Evolutionary conservation across 2,888 invertebrate species (phyloP).

Genomic region (Entomobrya proxima): DNA sequence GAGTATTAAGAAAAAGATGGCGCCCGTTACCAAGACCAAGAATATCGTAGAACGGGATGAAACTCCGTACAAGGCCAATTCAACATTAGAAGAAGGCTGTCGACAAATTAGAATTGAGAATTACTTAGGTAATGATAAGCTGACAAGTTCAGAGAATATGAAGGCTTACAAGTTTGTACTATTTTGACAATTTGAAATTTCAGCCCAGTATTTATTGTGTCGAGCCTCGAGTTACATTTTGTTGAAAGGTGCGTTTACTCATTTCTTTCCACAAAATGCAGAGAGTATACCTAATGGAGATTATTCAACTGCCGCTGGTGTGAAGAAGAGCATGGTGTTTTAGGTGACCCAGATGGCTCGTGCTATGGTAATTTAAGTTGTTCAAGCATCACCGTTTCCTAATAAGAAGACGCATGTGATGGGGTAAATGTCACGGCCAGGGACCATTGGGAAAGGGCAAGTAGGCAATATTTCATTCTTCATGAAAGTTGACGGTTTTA

Average conservation of each 20-base stretch:
- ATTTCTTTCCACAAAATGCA: not conserved
- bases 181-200: not conserved
- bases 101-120: not conserved
- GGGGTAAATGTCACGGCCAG: conserved; percentile 68
- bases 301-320: conserved; percentile 33
- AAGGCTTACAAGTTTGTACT: not conserved
- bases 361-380: conserved; percentile 62
- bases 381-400: conserved; percentile 50
- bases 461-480: conserved; percentile 64
- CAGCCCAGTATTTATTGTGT: conserved; percentile 18
- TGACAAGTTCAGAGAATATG: conserved; percentile 6
- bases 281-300: not conserved
- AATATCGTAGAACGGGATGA: not conserved
- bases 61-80: not conserved
- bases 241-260: conserved; percentile 12
- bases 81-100: not conserved
- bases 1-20: not conserved
- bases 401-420: conserved; percentile 56
- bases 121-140: not conserved
- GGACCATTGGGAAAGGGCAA: conserved; percentile 68
- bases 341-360: conserved; percentile 66
- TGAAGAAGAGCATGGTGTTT: not conserved
- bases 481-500: conserved; percentile 38
- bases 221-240: not conserved
- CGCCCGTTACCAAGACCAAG: not conserved